phyloP scores from a whole-genome alignment of 2,888 invertebrate species.

The Tineola bisselliella region DNA sequence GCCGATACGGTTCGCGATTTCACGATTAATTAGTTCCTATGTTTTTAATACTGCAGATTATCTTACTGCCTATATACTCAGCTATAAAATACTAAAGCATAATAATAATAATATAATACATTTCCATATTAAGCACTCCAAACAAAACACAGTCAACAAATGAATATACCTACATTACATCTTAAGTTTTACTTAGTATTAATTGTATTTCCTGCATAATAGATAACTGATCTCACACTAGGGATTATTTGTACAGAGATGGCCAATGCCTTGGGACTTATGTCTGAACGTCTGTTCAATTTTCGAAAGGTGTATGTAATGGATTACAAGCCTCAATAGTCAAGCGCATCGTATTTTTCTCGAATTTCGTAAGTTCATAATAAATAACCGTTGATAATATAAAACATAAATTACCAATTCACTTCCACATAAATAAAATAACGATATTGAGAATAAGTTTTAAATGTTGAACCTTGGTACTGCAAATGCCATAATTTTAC shows the following conservation, averaged over 20 bases:
- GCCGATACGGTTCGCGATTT: not conserved
- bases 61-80: too few relatives aligned
- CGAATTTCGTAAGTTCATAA: not conserved
- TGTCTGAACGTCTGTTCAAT: not conserved
- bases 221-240: too few relatives aligned
- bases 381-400: not conserved
- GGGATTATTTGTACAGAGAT: too few relatives aligned
- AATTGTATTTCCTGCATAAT: too few relatives aligned
- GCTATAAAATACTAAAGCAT: too few relatives aligned
- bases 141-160: too few relatives aligned
- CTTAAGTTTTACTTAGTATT: too few relatives aligned
- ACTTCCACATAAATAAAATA: constrained; percentile 1
- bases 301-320: not conserved
- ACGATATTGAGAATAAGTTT: not conserved
- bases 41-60: not conserved
- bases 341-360: not conserved
- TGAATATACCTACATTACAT: too few relatives aligned
- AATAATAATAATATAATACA: too few relatives aligned
- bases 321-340: not conserved
- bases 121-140: too few relatives aligned
- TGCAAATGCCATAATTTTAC: constrained; percentile 12
- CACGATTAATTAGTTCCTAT: constrained; percentile 4
- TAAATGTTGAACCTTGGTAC: not conserved
- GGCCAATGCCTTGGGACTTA: too few relatives aligned
- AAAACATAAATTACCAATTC: not conserved